Evolutionary conservation across 2,797 vertebrate species (phyloP).

Genomic region (Acanthurus leucopareius): DNA sequence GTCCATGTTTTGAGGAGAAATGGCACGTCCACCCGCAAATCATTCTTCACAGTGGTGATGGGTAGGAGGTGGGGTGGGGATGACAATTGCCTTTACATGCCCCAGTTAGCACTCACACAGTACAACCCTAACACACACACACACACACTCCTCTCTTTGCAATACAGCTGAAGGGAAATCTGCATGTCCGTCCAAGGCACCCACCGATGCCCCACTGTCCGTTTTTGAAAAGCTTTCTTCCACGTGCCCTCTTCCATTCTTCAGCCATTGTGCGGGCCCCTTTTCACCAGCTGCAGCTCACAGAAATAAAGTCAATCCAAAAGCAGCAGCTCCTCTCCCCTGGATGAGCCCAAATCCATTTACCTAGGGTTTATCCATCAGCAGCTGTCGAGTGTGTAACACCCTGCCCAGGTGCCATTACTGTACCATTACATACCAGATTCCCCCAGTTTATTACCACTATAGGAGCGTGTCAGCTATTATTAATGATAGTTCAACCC

Average conservation of each 20-base stretch:
- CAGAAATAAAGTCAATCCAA: slow-evolving; percentile 69
- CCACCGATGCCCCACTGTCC: slow-evolving; percentile 28
- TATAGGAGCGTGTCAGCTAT: slow-evolving; percentile 84
- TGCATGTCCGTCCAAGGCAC: slow-evolving; percentile 54
- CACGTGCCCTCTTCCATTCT: slow-evolving; percentile 41
- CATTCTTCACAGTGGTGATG: slow-evolving; percentile 65
- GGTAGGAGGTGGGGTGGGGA: slow-evolving; percentile 29
- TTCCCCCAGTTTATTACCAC: slow-evolving; percentile 86
- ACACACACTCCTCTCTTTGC: slow-evolving; percentile 9
- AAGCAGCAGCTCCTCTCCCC: slow-evolving; percentile 67
- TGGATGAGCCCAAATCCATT: slow-evolving; percentile 84
- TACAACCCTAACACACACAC: slow-evolving; percentile 30
- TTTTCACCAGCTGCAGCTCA: slow-evolving; percentile 54
- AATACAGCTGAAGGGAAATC: slow-evolving; percentile 55
- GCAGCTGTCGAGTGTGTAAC: slow-evolving; percentile 81
- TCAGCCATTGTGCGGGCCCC: slow-evolving; percentile 22
- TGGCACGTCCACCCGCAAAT: slow-evolving; percentile 69
- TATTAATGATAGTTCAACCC: slow-evolving; percentile 87
- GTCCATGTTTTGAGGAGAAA: slow-evolving; percentile 75
- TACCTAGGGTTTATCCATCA: slow-evolving; percentile 86
- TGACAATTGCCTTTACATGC: slow-evolving; percentile 79
- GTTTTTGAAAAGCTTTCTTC: slow-evolving; percentile 59
- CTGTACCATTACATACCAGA: slow-evolving; percentile 85
- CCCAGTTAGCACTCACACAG: slow-evolving; percentile 76
- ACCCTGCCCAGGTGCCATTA: slow-evolving; percentile 84